Evolutionary conservation across 2,888 invertebrate genomes (phyloP).

Genomic region (Mesorhabditis sp.): DNA sequence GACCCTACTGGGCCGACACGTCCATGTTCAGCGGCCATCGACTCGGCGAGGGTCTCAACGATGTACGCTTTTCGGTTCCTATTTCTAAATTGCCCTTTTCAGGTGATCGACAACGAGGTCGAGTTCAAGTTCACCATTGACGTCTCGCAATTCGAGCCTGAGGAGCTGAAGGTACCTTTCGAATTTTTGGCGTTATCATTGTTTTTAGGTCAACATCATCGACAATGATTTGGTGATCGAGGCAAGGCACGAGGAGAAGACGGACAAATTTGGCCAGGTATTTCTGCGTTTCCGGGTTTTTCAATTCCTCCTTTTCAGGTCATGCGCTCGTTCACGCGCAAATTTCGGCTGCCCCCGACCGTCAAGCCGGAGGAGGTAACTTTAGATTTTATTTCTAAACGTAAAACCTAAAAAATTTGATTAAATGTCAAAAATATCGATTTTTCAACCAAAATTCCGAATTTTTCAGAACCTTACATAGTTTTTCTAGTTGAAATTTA

Average conservation of each 20-base stretch:
- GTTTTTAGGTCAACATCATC: slow-evolving; percentile 32
- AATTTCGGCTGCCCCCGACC: slow-evolving; percentile 40
- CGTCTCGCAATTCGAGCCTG: slow-evolving; percentile 47
- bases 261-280: slow-evolving; percentile 42
- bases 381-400: not conserved
- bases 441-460: too few species aligned
- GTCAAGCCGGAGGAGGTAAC: slow-evolving; percentile 37
- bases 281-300: not conserved
- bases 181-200: not conserved
- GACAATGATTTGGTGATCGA: slow-evolving; percentile 45
- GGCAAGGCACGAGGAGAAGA: slow-evolving; percentile 45
- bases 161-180: slow-evolving; percentile 38
- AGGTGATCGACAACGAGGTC: slow-evolving; percentile 33
- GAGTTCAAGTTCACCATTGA: slow-evolving; percentile 40
- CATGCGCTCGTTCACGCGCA: slow-evolving; percentile 42
- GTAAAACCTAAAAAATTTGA: too few species aligned
- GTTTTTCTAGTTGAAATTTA: too few species aligned
- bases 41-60: slow-evolving; percentile 38
- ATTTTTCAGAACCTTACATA: too few species aligned
- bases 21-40: slow-evolving; percentile 39
- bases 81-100: not conserved
- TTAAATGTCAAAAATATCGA: too few species aligned
- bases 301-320: slow-evolving; percentile 22
- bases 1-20: slow-evolving; percentile 46
- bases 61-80: slow-evolving; percentile 20